Evolutionary conservation across 2,888 invertebrate genomes (phyloP).

Genomic region (Lampropteryx suffumata): DNA sequence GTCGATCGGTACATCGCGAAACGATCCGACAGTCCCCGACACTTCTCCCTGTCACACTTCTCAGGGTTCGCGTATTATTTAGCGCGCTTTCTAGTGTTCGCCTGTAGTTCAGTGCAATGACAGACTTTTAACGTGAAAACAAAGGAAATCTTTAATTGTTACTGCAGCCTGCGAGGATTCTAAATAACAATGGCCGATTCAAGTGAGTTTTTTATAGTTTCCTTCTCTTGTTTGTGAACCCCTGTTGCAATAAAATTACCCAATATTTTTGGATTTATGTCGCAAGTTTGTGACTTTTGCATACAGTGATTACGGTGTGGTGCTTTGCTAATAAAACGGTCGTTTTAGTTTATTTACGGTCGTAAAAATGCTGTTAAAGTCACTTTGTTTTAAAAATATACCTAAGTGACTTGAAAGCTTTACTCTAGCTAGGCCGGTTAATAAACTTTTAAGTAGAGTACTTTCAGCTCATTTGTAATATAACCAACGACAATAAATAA

Average conservation of each 20-base stretch:
- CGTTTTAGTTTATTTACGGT: slow-evolving; percentile 3
- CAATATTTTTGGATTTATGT: slow-evolving; percentile 9
- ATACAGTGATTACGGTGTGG: background rate
- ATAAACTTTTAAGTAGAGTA: no score
- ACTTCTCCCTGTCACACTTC: slow-evolving; percentile 58
- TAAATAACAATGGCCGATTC: slow-evolving; percentile 51
- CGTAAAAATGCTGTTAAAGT: slow-evolving; percentile 12
- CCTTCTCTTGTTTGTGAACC: slow-evolving; percentile 26
- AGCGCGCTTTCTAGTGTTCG: slow-evolving; percentile 65
- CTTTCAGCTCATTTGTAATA: no score
- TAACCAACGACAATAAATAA: no score
- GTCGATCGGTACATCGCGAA: slow-evolving; percentile 49
- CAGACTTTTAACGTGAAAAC: slow-evolving; percentile 50
- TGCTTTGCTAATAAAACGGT: slow-evolving; percentile 9
- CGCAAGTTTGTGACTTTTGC: slow-evolving; percentile 4
- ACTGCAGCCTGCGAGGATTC: slow-evolving; percentile 36
- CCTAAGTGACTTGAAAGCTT: no score
- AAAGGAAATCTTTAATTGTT: slow-evolving; percentile 34
- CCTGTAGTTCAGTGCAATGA: slow-evolving; percentile 54
- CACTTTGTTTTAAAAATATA: background rate
- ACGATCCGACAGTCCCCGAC: slow-evolving; percentile 45
- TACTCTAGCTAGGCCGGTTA: no score
- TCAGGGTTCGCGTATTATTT: slow-evolving; percentile 60
- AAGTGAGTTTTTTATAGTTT: slow-evolving; percentile 50
- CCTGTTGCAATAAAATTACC: slow-evolving; percentile 8